Conservation (phyloP, 2,113 vertebrate species). For the Excalfactoria chinensis region DNA sequence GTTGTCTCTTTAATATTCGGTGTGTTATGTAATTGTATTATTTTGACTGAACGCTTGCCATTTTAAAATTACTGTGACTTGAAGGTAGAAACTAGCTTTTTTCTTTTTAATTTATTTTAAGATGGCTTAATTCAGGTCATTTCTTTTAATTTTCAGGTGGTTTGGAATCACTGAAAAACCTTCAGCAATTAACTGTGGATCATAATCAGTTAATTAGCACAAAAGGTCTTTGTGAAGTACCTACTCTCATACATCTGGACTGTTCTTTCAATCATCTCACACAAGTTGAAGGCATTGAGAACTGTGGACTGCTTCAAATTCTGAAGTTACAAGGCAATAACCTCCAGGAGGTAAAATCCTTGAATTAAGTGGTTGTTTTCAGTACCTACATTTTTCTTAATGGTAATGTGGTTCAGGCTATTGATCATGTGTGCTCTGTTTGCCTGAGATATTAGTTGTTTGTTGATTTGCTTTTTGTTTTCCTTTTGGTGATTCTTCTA, state of each 20-base stretch:
- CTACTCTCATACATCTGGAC: slow-evolving; percentile 86
- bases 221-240: slow-evolving; percentile 83
- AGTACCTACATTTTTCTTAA: background rate
- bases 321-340: slow-evolving; percentile 91
- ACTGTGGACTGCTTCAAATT: slow-evolving; percentile 87
- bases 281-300: slow-evolving; percentile 85
- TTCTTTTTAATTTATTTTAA: background rate
- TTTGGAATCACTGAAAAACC: slow-evolving; percentile 84
- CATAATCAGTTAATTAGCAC: slow-evolving; percentile 93
- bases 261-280: slow-evolving; percentile 92
- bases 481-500: background rate
- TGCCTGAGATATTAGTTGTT: background rate
- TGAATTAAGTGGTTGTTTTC: background rate
- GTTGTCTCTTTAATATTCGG: background rate
- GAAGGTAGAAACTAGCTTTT: background rate
- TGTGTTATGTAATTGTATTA: background rate
- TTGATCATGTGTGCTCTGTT: background rate
- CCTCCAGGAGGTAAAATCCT: slow-evolving; percentile 85
- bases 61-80: background rate
- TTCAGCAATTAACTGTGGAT: slow-evolving; percentile 86
- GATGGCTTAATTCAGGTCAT: background rate
- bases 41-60: background rate
- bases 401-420: background rate
- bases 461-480: background rate
- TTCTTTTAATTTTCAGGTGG: slow-evolving; percentile 82